Base-by-base conservation (phyloP, 1,140 invertebrate genomes). In the Sinella curviseta region DNA sequence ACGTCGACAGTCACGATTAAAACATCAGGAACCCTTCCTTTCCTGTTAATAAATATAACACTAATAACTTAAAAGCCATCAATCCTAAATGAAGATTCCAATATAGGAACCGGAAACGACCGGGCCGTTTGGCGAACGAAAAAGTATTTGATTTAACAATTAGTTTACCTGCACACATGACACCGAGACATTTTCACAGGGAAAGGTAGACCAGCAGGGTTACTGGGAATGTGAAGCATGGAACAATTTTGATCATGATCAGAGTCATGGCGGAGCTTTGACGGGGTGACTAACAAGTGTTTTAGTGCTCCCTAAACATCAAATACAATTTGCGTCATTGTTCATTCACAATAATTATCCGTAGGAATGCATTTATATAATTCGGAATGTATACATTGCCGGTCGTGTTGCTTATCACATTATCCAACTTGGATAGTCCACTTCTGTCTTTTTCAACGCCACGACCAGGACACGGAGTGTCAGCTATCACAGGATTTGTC, bases 1-100 rank as follows among this genome's bases (percentile, higher is more conserved):
- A 94, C 91, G 82, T 97, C 94, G 77, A 97, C 92, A 0, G 96
- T 97, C 0, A 94, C 92, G 81, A 98, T 91, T 48, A 98, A 85
- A 0, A 98, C 92, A 84, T 98, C 95, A 0, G 96, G 96, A 0
- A 99, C 97, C 83, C 93, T 93, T 1, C 91, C 92, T 77, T 91
- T 91, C 79, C 93, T 93, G 85, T 80, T 67, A 12, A 67, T 26
- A 24, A 75, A 77, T 2, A 74, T 30, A 20, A 4, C n/a, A 14
- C 35, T 34, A 3, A 30, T 16, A 17, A 33, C 31, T 4, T 65
- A 76, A 33, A 12, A n/a, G n/a, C n/a, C n/a, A 82, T 31, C 33
- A 81, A 81, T 73, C 74, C 30, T 12, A 77, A 67, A 70, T 35
- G 33, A 35, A 16, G 16, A 77, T 65, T 77, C 31, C 4, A 34